Evolutionary conservation across 2,797 vertebrate genomes (phyloP).

Genomic region (Steatocranus sp.): DNA sequence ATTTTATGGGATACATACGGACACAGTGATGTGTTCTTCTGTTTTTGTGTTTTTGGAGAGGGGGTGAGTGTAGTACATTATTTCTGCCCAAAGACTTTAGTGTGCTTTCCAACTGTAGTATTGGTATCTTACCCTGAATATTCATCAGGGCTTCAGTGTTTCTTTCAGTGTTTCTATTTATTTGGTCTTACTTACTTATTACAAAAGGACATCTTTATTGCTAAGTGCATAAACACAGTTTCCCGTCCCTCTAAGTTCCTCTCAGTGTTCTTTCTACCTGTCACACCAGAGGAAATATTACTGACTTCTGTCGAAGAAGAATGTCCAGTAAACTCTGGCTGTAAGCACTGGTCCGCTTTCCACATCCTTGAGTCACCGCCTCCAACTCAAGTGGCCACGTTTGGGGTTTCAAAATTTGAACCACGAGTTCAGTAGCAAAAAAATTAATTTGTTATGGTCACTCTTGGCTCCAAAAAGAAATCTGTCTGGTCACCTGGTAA

Average conservation of each 20-base stretch:
- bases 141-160: not conserved
- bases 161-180: not conserved
- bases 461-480: not conserved
- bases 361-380: not conserved
- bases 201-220: not conserved
- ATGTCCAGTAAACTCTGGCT: not conserved
- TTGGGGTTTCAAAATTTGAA: not conserved
- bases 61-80: not conserved
- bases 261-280: not conserved
- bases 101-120: not conserved
- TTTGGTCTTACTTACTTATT: not conserved
- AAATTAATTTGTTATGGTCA: accelerated
- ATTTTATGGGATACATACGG: not conserved
- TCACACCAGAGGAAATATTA: not conserved
- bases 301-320: not conserved
- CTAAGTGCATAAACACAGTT: not conserved
- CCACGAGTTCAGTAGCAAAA: not conserved
- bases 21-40: not conserved
- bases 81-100: not conserved
- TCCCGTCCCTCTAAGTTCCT: not conserved
- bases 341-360: not conserved
- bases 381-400: not conserved
- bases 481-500: not conserved
- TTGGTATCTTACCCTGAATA: not conserved
- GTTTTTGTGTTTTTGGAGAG: not conserved